Percentiles rank a stretch among this genome's conserved stretches.
Conservation (phyloP, 2,888 invertebrate genomes). For the Microctonus hyperodae region DNA sequence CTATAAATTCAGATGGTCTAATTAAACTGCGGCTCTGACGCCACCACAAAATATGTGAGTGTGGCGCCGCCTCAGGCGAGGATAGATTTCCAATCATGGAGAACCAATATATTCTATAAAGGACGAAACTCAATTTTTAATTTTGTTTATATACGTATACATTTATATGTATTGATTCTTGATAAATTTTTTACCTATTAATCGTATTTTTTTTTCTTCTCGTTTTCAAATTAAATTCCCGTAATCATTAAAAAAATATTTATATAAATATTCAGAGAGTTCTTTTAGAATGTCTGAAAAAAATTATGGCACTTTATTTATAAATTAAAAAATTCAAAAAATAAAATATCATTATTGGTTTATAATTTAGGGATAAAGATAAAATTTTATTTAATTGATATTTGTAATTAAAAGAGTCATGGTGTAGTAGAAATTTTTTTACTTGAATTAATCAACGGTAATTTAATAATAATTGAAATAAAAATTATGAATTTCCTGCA, state of each 20-base stretch:
- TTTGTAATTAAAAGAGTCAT: no score
- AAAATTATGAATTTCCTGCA: neutral
- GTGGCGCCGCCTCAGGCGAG: slow-evolving; percentile 9
- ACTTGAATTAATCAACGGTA: no score
- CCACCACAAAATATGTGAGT: slow-evolving; percentile 8
- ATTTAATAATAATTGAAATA: no score
- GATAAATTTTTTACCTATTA: neutral
- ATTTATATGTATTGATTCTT: neutral
- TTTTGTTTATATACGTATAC: neutral
- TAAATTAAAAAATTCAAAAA: no score
- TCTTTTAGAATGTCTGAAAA: neutral
- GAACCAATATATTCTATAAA: neutral
- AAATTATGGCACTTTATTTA: no score
- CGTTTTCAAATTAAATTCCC: neutral
- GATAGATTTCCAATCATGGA: neutral
- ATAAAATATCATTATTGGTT: no score
- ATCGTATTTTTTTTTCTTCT: neutral
- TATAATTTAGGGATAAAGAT: no score
- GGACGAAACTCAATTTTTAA: neutral
- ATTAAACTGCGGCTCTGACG: slow-evolving; percentile 18
- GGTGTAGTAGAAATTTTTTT: no score
- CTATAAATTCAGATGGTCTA: slow-evolving; percentile 19
- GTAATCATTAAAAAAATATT: neutral
- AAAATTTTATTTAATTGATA: no score
- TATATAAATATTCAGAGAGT: neutral